phyloP scores from a whole-genome alignment of 2,797 vertebrate genomes.

The Propithecus perrieri region DNA sequence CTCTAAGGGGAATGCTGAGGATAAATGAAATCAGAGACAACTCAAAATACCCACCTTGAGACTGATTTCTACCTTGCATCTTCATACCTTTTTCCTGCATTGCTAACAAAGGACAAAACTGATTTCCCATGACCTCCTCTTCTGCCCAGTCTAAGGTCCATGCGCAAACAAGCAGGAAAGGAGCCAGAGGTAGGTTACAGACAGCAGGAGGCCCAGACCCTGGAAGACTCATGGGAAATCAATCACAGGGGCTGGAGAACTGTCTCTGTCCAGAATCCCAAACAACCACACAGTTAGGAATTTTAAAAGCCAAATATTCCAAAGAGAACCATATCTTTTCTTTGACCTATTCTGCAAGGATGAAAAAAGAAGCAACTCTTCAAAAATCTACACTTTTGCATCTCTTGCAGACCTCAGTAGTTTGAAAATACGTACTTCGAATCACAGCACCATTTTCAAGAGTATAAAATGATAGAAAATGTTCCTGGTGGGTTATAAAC shows the following conservation, averaged over 20 bases:
- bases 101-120: conserved; percentile 1
- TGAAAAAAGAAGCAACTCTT: conserved; percentile 19
- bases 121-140: neutral
- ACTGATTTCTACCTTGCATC: neutral
- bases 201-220: neutral
- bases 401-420: neutral
- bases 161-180: conserved; percentile 18
- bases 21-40: conserved; percentile 37
- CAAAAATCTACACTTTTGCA: conserved; percentile 21
- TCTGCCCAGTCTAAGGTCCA: neutral
- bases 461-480: conserved; percentile 52
- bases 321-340: conserved; percentile 36
- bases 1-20: conserved; percentile 20
- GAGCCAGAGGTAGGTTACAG: neutral
- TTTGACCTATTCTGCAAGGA: conserved; percentile 37
- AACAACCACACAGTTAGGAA: neutral
- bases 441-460: conserved; percentile 43
- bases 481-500: conserved; percentile 50
- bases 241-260: neutral
- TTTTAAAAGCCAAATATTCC: conserved; percentile 49
- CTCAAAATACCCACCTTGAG: neutral
- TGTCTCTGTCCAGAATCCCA: conserved; percentile 18
- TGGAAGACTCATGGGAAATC: neutral
- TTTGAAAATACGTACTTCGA: conserved; percentile 34
- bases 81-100: neutral